Conservation (phyloP, 2,113 vertebrate genomes). For the Dromas ardeola region DNA sequence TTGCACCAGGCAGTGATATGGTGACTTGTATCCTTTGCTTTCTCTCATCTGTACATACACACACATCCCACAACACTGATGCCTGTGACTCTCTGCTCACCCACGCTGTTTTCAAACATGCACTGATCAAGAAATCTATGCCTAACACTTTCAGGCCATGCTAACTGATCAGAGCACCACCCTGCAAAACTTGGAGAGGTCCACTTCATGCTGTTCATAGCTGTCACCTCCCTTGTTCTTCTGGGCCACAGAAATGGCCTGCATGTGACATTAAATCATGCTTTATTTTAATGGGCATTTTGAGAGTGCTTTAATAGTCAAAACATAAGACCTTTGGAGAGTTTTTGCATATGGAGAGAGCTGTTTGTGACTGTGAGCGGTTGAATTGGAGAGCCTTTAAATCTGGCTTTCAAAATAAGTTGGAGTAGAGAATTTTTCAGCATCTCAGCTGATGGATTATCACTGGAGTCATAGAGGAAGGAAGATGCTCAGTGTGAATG, state of each 20-base stretch:
- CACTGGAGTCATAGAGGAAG: background rate
- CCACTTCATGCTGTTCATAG: background rate
- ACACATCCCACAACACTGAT: background rate
- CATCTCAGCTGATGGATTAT: background rate
- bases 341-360: background rate
- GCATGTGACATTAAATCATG: background rate
- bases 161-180: background rate
- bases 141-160: background rate
- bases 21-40: background rate
- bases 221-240: background rate
- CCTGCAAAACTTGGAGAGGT: background rate
- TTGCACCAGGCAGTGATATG: background rate
- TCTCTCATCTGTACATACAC: background rate
- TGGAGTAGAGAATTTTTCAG: background rate
- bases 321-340: background rate
- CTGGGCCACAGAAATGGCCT: background rate
- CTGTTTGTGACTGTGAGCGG: background rate
- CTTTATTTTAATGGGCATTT: background rate
- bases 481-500: background rate
- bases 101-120: background rate
- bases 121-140: background rate
- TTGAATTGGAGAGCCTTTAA: background rate
- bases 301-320: background rate
- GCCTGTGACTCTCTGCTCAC: background rate
- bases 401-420: background rate